phyloP scores from a whole-genome alignment of 1,140 invertebrate species.

The Pseudomyrmex concolor region DNA sequence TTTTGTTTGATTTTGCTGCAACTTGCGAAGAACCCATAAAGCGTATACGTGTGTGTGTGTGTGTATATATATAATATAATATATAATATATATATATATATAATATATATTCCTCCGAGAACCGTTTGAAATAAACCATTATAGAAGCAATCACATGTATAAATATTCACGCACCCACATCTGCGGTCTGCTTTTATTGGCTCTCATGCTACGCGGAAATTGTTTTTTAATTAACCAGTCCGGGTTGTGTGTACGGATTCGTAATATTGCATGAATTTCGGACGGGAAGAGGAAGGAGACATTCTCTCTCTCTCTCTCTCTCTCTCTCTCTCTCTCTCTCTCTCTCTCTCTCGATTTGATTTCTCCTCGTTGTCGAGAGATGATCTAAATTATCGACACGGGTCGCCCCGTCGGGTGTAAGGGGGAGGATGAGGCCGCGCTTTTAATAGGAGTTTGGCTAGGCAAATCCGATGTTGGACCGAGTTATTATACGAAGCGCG shows the following conservation, averaged over 20 bases:
- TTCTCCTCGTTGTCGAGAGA: not conserved
- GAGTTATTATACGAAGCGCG: constrained; percentile 35
- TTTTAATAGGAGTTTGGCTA: constrained; percentile 51
- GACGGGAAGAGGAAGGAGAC: not conserved
- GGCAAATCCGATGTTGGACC: constrained; percentile 46
- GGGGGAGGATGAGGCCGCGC: not conserved
- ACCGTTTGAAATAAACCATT: too few relatives aligned
- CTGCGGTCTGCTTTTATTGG: not conserved
- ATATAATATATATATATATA: too few relatives aligned
- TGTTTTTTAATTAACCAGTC: constrained; percentile 5
- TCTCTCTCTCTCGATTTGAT: not conserved
- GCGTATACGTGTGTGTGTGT: too few relatives aligned
- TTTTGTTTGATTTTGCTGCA: too few relatives aligned
- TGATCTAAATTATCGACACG: constrained; percentile 19
- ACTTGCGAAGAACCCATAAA: too few relatives aligned
- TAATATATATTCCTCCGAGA: too few relatives aligned
- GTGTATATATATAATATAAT: too few relatives aligned
- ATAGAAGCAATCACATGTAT: not conserved
- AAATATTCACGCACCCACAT: not conserved
- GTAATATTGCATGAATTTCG: constrained; percentile 1
- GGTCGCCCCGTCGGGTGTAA: not conserved
- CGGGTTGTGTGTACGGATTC: not conserved
- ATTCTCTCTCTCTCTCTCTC: too few relatives aligned
- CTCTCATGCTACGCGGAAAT: not conserved
- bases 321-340: too few relatives aligned